Base-by-base conservation (phyloP, 2,888 invertebrate genomes). In the Drosophila prolongata region DNA sequence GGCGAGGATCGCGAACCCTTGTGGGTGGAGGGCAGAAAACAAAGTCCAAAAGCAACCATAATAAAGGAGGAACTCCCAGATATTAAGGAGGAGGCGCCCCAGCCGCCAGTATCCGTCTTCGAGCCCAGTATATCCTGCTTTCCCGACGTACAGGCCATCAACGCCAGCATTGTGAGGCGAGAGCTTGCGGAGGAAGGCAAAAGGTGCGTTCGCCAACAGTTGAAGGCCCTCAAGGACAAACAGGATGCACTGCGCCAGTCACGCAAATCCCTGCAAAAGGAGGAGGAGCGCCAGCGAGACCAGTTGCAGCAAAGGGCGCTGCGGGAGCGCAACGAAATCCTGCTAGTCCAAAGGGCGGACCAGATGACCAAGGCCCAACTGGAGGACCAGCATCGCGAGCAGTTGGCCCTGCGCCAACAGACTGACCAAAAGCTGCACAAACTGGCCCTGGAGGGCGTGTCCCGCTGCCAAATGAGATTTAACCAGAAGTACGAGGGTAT, bases 401-500 rank as follows among this genome's bases (percentile, higher is more conserved):
- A 90, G n/a, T 65, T 70, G 1, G 74, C 75, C 2, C 53, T 90
- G 8, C 82, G 84, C 1, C 64, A 68, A n/a, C 80, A 89, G 35
- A 87, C 85, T 3, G 80, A 89, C 38, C 78, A 84, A 13, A 86
- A 90, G 37, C 60, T 91, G 3, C 82, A 90, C 37, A 47, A 83
- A 13, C 82, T 91, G 1, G 88, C 87, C 0, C 92, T 94, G 75
- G 94, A 94, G n/a, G 92, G 93, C 1, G 93, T 95, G 16, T 93
- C 93, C 30, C 93, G 93, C 46, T 94, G 94, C 75, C 94, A 95
- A 75, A 92, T 93, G 1, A 93, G 93, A 79, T 94, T 95, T 77
- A 93, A 93, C 56, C 85, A 89, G n/a, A 92, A 93, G 71, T 95
- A 94, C 81, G 94, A 94, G 90, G 93, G 93, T 68, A 94, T 95